Conservation (phyloP, 2,888 invertebrate genomes). For the Synergus japonicus region DNA sequence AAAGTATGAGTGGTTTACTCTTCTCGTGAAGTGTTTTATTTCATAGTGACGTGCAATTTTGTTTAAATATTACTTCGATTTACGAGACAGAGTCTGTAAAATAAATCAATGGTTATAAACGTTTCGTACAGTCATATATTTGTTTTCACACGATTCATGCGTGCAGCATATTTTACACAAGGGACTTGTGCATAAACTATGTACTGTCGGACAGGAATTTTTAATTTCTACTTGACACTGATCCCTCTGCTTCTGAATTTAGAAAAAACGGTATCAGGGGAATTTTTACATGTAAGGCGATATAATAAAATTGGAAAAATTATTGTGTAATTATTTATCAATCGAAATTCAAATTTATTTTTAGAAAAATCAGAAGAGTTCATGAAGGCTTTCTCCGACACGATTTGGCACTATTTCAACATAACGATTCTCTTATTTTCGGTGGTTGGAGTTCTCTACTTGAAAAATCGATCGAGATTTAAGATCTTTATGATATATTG, state of each 20-base stretch:
- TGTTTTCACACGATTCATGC: conserved; percentile 9
- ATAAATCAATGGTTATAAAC: conserved; percentile 22
- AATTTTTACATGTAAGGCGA: neutral
- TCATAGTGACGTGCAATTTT: neutral
- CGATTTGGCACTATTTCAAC: too few species aligned
- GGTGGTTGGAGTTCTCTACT: too few species aligned
- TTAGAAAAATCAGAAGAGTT: too few species aligned
- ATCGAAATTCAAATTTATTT: too few species aligned
- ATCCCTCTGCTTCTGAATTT: neutral
- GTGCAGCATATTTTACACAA: conserved; percentile 10
- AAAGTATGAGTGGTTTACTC: neutral
- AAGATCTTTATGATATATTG: too few species aligned
- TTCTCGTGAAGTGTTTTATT: neutral
- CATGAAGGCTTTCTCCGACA: too few species aligned
- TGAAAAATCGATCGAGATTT: too few species aligned
- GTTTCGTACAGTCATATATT: neutral
- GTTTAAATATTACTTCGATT: conserved; percentile 16
- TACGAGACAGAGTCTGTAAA: neutral
- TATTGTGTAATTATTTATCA: too few species aligned
- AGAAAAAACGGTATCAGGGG: neutral
- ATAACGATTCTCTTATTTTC: too few species aligned
- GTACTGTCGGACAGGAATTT: neutral
- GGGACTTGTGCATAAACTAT: neutral
- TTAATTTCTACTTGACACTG: neutral
- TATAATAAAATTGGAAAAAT: neutral